Base-by-base conservation (phyloP, 2,797 vertebrate species). In the Psittacula echo region DNA sequence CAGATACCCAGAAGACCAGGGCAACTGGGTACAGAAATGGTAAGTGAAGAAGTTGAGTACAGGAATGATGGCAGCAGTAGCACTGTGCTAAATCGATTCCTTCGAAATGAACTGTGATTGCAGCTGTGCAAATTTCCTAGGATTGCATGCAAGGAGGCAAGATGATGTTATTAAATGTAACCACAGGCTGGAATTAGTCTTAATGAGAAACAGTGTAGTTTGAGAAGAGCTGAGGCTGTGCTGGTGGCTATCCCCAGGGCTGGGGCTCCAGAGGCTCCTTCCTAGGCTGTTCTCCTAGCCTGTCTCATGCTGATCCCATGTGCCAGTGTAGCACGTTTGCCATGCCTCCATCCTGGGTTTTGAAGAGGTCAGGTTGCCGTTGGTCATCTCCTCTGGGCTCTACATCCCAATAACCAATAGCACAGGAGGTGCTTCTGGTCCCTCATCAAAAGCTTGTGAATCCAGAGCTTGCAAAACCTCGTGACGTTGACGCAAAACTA, bases 81-180 rank as follows among this genome's bases (percentile, higher is more conserved):
- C 1, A 0, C 66, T 64, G 37, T 15, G 37, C 60, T 82, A 76
- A 85, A 70, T 60, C 64, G 75, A 34, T 79, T 90, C 54, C 77
- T 93, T 66, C 77, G 85, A 89, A 85, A 65, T 50, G 11, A 93
- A 48, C 86, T 75, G 50, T 67, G 71, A 86, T 58, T 93, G 70
- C 74, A 92, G 2, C 62, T 85, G 77, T 81, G 71, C 62, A 75
- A 85, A 75, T 72, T 67, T 86, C 62, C 34, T 45, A 11, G 77
- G 67, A 64, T 90, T 76, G 77, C 45, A 27, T 66, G 74, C 84
- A 76, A 75, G 74, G 84, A 95, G 71, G 44, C 24, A 76, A 50
- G 71, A 18, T 18, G 64, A 81, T 51, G 62, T 93, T 93, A 75
- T 90, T 95, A 91, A 88, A 88, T 88, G 78, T 67, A 81, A n/a